Percentiles rank a stretch among this genome's conserved stretches.
These are phyloP conservation scores for Bombus balteatus DNA, from an alignment of 1,140 invertebrate genomes.

Conservation along the genomic window DNA sequence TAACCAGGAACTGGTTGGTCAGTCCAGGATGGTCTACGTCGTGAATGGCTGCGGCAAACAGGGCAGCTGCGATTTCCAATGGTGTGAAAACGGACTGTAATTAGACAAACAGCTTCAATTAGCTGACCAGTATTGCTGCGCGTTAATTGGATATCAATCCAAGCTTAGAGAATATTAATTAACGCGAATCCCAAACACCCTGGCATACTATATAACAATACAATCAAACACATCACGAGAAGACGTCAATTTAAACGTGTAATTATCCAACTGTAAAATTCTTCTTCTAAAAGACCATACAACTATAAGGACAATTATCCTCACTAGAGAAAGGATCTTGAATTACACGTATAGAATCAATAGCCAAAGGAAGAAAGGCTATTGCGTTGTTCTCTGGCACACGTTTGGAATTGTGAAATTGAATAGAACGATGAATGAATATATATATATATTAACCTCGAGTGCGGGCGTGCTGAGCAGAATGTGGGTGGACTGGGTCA, in stretches of 20 bases:
- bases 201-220: not conserved
- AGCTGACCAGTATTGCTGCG: not conserved
- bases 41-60: slow-evolving; percentile 98
- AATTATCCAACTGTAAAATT: not conserved
- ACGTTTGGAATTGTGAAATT: too few species aligned
- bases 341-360: too few species aligned
- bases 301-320: too few species aligned
- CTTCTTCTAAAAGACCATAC: too few species aligned
- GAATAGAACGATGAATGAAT: not conserved
- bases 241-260: not conserved
- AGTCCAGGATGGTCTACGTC: slow-evolving; percentile 99
- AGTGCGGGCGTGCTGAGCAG: slow-evolving; percentile 96
- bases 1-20: slow-evolving; percentile 98
- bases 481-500: slow-evolving; percentile 97
- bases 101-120: not conserved
- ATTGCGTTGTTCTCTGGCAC: too few species aligned
- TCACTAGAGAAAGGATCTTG: too few species aligned
- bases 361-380: too few species aligned
- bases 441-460: slow-evolving; percentile 85
- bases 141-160: not conserved
- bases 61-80: slow-evolving; percentile 96
- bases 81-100: slow-evolving; percentile 95
- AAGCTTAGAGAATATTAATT: not conserved
- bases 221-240: not conserved
- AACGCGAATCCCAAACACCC: not conserved